Evolutionary conservation across 2,797 vertebrate genomes (phyloP).

Genomic region (Peromyscus melanophrys): DNA sequence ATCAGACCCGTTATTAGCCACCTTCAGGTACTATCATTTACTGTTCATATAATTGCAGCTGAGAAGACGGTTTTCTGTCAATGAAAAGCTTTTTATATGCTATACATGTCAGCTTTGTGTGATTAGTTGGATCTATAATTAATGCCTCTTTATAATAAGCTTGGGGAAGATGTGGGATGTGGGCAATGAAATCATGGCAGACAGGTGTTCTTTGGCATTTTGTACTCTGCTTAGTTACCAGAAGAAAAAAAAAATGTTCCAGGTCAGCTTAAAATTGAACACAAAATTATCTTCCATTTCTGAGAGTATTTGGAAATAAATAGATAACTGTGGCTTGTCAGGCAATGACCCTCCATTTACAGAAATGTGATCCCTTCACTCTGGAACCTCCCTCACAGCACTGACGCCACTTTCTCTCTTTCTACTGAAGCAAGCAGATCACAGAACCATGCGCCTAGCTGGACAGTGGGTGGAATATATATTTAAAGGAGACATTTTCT

Average conservation of each 20-base stretch:
- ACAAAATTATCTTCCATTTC: constrained; percentile 45
- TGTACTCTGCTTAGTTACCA: not conserved
- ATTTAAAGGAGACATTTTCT: constrained; percentile 15
- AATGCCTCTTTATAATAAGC: constrained; percentile 72
- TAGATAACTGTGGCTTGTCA: not conserved
- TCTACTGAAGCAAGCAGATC: not conserved
- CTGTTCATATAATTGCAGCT: constrained; percentile 70
- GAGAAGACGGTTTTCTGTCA: constrained; percentile 76
- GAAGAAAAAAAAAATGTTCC: not conserved
- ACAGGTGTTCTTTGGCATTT: not conserved
- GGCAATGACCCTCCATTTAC: not conserved
- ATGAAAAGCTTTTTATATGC: constrained; percentile 72
- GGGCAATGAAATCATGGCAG: constrained; percentile 60
- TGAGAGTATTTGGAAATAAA: constrained; percentile 46
- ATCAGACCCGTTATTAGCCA: constrained; percentile 70
- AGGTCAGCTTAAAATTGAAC: constrained; percentile 11
- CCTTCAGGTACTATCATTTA: constrained; percentile 48
- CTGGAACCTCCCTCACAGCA: not conserved
- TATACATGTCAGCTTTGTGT: constrained; percentile 74
- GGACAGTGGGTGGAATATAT: not conserved
- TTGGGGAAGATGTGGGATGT: not conserved
- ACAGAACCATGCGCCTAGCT: not conserved
- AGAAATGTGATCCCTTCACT: not conserved
- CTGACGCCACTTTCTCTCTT: not conserved
- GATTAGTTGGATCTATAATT: constrained; percentile 77